Base-by-base conservation (phyloP, 2,888 invertebrate species). In the Dinocampus coccinellae region DNA sequence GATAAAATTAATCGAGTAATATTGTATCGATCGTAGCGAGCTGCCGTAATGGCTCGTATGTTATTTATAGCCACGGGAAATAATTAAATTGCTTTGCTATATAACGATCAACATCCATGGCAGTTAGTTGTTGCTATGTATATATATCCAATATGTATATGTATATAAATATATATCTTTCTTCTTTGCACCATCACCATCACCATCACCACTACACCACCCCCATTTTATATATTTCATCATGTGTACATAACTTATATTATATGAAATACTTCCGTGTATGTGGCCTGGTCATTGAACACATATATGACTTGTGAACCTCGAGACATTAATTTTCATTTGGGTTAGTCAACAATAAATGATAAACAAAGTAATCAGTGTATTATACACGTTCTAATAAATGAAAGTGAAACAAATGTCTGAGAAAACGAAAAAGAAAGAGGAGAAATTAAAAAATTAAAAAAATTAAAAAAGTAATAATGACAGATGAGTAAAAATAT, bases 31-130 rank as follows among this genome's bases (percentile, higher is more conserved):
- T 71, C 52, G 61, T 73, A 24, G 16, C 53, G 53, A 36, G 47
- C 53, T 58, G 57, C 42, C 60, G 69, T 57, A 67, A 64, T 62
- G 69, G 67, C 67, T 75, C 68, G 53, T 36, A 67, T 36, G 72
- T 71, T 74, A 74, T 75, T 77, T 75, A 76, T 75, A 71, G 74
- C 66, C 68, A 67, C 74, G 62, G 64, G 70, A 72, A 76, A 75
- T 68, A 76, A 75, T 73, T 77, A 73, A 74, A 73, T 76, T 75
- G 70, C 72, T 68, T 63, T 55, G 47, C 60, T 64, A 64, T 73
- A 73, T 63, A 68, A 62, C 62, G 61, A 69, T 63, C 47, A 47
- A 47, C 47, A 47, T 47, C 47, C n/a, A 47, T 47, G 47, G 47
- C 47, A 47, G 47, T 16, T 16, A 47, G 47, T 47, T 47, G 47